Evolutionary conservation across 1,140 invertebrate genomes (phyloP).

Genomic region (Spodoptera frugiperda): DNA sequence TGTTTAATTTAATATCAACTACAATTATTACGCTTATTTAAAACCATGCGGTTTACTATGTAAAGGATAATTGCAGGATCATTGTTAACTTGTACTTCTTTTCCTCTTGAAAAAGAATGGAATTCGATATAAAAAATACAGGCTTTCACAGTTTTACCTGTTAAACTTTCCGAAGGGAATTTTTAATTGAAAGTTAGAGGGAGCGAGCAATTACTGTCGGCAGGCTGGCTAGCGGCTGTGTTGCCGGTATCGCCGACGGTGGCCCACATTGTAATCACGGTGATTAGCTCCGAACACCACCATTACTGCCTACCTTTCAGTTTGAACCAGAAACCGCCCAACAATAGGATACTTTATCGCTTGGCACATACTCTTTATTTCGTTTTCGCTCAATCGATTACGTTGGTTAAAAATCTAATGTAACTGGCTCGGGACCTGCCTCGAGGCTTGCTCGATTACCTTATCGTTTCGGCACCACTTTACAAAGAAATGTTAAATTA

Average conservation of each 20-base stretch:
- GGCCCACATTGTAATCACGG: slow-evolving; percentile 58
- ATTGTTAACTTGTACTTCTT: no score
- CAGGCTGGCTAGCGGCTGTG: slow-evolving; percentile 14
- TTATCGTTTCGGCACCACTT: slow-evolving; percentile 24
- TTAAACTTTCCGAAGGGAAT: not conserved
- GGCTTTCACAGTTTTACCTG: slow-evolving; percentile 4
- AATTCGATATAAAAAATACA: not conserved
- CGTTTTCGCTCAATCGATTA: slow-evolving; percentile 35
- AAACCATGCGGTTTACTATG: no score
- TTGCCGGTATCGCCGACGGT: slow-evolving; percentile 40
- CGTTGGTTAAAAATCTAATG: slow-evolving; percentile 44
- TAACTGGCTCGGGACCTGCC: slow-evolving; percentile 8
- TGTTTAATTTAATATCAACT: no score
- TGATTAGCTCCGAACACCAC: slow-evolving; percentile 51
- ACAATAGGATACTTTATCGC: slow-evolving; percentile 33
- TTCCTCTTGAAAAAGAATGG: no score
- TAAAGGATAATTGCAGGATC: no score
- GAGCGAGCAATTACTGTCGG: slow-evolving; percentile 49
- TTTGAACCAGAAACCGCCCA: slow-evolving; percentile 27
- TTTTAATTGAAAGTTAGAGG: slow-evolving; percentile 47
- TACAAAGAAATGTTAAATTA: slow-evolving; percentile 17
- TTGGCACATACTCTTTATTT: slow-evolving; percentile 22
- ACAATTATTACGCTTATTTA: no score
- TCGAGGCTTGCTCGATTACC: slow-evolving; percentile 15
- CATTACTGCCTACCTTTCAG: slow-evolving; percentile 34